A percentile compares a stretch with the other conserved stretches of the same genome.
Evolutionary conservation across 2,888 invertebrate genomes (phyloP).

Genomic region (Trypoxylon attenuatum): DNA sequence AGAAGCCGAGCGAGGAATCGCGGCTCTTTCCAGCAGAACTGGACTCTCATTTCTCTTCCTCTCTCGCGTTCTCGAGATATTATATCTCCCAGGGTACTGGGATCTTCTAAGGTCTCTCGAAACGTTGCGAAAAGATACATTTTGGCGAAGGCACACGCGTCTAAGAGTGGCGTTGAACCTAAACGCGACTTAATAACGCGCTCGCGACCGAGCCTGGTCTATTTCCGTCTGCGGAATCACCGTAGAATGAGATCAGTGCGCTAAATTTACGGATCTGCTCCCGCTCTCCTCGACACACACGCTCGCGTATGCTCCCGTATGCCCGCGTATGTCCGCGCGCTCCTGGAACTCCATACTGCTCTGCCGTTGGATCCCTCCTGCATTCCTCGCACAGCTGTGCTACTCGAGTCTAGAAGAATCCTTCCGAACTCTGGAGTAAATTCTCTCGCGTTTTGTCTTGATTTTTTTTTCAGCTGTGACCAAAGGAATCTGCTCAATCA

Average conservation of each 20-base stretch:
- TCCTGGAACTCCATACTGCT: neutral
- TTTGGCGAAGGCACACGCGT: too few species aligned
- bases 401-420: neutral
- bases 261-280: conserved; percentile 62
- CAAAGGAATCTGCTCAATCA: too few species aligned
- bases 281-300: conserved; percentile 31
- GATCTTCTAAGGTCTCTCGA: too few species aligned
- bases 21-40: neutral
- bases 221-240: conserved; percentile 65
- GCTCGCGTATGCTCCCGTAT: too few species aligned
- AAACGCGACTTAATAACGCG: conserved; percentile 37
- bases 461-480: too few species aligned
- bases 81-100: neutral
- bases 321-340: neutral
- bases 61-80: neutral
- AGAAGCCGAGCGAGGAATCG: too few species aligned
- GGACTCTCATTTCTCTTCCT: neutral
- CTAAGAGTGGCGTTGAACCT: conserved; percentile 8
- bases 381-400: neutral
- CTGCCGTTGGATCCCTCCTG: neutral
- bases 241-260: conserved; percentile 68
- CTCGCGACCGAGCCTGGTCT: conserved; percentile 38
- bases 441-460: too few species aligned
- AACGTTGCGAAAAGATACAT: too few species aligned
- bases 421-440: too few species aligned